Evolutionary conservation across 1,140 invertebrate genomes (phyloP).

Genomic region (Medauroidea extradentata): DNA sequence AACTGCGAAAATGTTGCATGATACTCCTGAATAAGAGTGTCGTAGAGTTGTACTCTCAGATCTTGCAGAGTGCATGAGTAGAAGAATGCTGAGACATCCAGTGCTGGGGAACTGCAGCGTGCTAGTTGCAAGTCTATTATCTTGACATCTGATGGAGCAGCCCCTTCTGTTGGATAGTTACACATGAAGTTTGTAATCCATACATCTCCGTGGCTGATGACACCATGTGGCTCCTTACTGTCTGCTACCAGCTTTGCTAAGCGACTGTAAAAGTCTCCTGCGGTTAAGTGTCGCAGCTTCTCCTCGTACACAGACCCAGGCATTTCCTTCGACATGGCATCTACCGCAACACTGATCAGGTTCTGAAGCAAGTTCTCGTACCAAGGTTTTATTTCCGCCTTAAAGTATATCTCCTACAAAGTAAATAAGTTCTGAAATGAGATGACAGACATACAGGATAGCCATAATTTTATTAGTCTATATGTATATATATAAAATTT

Average conservation of each 20-base stretch:
- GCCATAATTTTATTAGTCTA: too few species aligned
- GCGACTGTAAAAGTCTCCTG: slow-evolving; percentile 34
- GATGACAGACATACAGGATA: too few species aligned
- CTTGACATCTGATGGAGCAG: slow-evolving; percentile 46
- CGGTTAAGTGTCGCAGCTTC: slow-evolving; percentile 50
- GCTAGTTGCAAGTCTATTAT: slow-evolving; percentile 67
- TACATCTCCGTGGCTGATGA: slow-evolving; percentile 64
- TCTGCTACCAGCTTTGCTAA: not conserved
- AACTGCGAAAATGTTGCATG: slow-evolving; percentile 48
- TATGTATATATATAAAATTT: too few species aligned
- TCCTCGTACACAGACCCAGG: slow-evolving; percentile 53
- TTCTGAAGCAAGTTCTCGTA: slow-evolving; percentile 55
- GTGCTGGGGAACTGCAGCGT: slow-evolving; percentile 52
- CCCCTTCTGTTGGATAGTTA: slow-evolving; percentile 31
- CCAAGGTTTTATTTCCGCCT: slow-evolving; percentile 53
- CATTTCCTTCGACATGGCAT: slow-evolving; percentile 59
- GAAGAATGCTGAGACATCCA: slow-evolving; percentile 58
- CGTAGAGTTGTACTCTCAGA: slow-evolving; percentile 51
- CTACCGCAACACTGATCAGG: slow-evolving; percentile 49
- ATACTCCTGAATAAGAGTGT: slow-evolving; percentile 53
- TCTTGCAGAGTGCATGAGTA: slow-evolving; percentile 57
- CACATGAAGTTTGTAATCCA: slow-evolving; percentile 70
- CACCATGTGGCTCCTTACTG: slow-evolving; percentile 35
- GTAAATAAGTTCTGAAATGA: too few species aligned
- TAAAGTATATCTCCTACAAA: slow-evolving; percentile 57